phyloP scores from a whole-genome alignment of 1,140 invertebrate species.

The Drosophila repletoides region DNA sequence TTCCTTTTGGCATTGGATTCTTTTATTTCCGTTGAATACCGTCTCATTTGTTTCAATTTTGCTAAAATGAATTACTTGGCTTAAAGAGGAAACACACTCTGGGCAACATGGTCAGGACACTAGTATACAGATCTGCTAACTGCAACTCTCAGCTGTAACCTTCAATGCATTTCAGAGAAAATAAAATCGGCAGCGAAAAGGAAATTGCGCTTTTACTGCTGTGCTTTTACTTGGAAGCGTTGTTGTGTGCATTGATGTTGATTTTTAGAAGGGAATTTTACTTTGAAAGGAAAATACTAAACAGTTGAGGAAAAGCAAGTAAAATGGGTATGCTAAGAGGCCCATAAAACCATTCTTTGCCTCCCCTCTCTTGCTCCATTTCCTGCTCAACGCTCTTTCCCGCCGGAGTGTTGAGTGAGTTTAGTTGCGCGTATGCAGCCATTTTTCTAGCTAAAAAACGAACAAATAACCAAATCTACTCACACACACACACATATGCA shows the following conservation, averaged over 20 bases:
- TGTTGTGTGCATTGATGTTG: slow-evolving; percentile 57
- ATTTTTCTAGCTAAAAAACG: slow-evolving; percentile 68
- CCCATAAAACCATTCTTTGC: background rate
- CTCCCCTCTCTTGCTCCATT: background rate
- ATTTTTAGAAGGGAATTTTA: slow-evolving; percentile 52
- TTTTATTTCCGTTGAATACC: too few relatives aligned
- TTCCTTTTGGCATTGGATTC: too few relatives aligned
- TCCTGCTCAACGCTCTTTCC: background rate
- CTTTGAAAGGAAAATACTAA: slow-evolving; percentile 64
- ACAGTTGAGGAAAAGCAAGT: slow-evolving; percentile 15
- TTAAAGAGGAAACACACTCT: too few relatives aligned
- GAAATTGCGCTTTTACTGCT: slow-evolving; percentile 74
- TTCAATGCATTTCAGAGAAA: slow-evolving; percentile 7
- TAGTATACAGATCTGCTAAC: too few relatives aligned
- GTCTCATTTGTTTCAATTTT: too few relatives aligned
- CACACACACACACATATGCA: slow-evolving; percentile 28
- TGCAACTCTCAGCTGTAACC: slow-evolving; percentile 6
- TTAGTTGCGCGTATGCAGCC: slow-evolving; percentile 72
- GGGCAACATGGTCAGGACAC: too few relatives aligned
- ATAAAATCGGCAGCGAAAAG: slow-evolving; percentile 30
- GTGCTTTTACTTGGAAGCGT: slow-evolving; percentile 26
- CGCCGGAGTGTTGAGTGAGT: slow-evolving; percentile 50
- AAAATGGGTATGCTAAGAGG: slow-evolving; percentile 22
- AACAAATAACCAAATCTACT: slow-evolving; percentile 27
- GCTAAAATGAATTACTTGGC: too few relatives aligned